Evolutionary conservation across 2,888 invertebrate species (phyloP), one percentile per base, ranked within the genome.

Genomic region (Timema cristinae): DNA sequence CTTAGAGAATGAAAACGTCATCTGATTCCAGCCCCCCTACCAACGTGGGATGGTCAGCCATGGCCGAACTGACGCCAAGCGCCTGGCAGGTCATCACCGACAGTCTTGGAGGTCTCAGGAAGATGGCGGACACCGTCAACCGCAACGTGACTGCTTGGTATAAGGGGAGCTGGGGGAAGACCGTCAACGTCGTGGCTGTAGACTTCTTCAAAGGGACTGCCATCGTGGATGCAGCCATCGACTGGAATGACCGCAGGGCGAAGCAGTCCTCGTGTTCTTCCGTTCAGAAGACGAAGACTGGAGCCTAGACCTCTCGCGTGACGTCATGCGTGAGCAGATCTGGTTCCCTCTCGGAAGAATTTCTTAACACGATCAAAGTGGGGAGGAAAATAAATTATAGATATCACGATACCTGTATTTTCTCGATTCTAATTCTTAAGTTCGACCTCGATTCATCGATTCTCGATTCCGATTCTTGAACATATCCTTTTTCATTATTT

Each of bases 151-250:
- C 90, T 0, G 83, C 84, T 50, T 90, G 92, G 84, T 87, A 92
- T 85, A 69, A 88, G 88, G 7, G 85, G 86, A 59, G 16, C 4
- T 75, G 75, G 75, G 75, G 73, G 5, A 50, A 69, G 9, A 69
- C 66, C 13, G 89, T 89, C 10, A 92, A 92, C 80, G 88, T 92
- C 49, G 86, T 92, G 4, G 88, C 92, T 0, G 86, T 90, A 7
- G 92, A 92, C 81, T 92, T 89, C 80, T 90, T 91, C 78, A 84
- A 90, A 74, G 88, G 87, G 16, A 91, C 89, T 66, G 91, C 91
- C 79, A 84, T 92, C 50, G 84, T 92, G 66, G 90, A 91, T 50
- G 74, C 77, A 7, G 79, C 79, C 13, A 76, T 79, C 10, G 70
- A 75, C 54, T 78, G 77, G 77, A 79, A 79, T 32, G 5, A 15